phyloP scores from a whole-genome alignment of 2,113 vertebrate genomes.

The Pungitius pungitius region DNA sequence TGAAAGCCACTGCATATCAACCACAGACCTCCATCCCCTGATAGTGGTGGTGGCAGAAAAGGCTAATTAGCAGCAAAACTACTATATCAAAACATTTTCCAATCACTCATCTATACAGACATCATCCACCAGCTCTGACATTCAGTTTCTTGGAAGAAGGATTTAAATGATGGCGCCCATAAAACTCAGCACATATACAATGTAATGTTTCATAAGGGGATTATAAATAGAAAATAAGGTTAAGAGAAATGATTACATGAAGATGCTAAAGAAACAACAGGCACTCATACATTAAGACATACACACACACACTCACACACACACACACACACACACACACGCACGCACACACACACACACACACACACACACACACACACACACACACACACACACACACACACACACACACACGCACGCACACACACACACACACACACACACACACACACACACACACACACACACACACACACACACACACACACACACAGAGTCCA shows the following conservation, averaged over 20 bases:
- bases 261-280: conserved; percentile 45
- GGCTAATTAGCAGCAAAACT: conserved; percentile 27
- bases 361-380: too few species aligned
- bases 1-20: not conserved
- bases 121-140: conserved; percentile 41
- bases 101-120: conserved; percentile 55
- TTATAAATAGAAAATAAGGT: conserved; percentile 47
- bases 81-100: conserved; percentile 36
- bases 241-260: conserved; percentile 29
- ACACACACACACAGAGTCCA: conserved; percentile 47
- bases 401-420: too few species aligned
- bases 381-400: too few species aligned
- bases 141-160: conserved; percentile 36
- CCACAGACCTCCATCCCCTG: not conserved
- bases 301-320: too few species aligned
- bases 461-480: conserved; percentile 34
- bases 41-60: conserved; percentile 11
- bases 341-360: too few species aligned
- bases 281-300: conserved; percentile 32
- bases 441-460: conserved; percentile 23
- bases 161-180: conserved; percentile 49
- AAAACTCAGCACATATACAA: conserved; percentile 41
- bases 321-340: too few species aligned
- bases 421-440: too few species aligned
- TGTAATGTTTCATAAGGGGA: conserved; percentile 24